A percentile compares a stretch with the other conserved stretches of the same genome.
These are phyloP conservation scores for Dysidea cf. avara DNA, from an alignment of 37 sponge, comb jelly and placozoan species.

Conservation along the genomic window DNA sequence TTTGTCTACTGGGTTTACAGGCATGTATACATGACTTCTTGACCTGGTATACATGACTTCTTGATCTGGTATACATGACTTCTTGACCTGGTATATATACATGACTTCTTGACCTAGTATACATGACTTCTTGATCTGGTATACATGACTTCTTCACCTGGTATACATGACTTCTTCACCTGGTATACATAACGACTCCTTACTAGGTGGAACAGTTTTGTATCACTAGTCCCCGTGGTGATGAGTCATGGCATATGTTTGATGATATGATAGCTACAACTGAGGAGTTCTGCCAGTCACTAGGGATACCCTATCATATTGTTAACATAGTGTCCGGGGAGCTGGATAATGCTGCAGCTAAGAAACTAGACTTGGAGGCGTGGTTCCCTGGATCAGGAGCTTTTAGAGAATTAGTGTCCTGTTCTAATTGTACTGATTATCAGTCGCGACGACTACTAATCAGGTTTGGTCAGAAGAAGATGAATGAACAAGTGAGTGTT, in stretches of 20 bases:
- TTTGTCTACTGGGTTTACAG: too few species aligned
- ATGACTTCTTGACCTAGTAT: too few species aligned
- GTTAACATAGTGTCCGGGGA: conserved; percentile 95
- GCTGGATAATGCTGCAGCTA: conserved; percentile 97
- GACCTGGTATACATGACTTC: too few species aligned
- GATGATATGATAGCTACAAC: conserved; percentile 97
- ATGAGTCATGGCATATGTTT: conserved; percentile 87
- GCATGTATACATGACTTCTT: too few species aligned
- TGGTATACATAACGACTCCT: too few species aligned
- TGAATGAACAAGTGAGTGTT: too few species aligned
- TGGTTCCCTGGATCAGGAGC: conserved; percentile 95
- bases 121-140: too few species aligned
- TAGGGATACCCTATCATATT: conserved; percentile 77
- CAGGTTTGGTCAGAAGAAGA: conserved; percentile 94
- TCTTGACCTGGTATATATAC: too few species aligned
- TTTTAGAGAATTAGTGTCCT: conserved; percentile 94
- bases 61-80: too few species aligned
- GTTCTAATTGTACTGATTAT: conserved; percentile 97
- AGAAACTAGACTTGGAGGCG: conserved; percentile 95
- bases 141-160: too few species aligned
- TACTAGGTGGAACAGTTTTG: conserved; percentile 98
- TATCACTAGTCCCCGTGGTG: conserved; percentile 89
- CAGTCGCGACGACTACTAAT: conserved; percentile 92
- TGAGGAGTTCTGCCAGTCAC: conserved; percentile 79
- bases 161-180: too few species aligned